Evolutionary conservation across 2,113 vertebrate genomes (phyloP).

Genomic region (Leptobrachium leishanense): DNA sequence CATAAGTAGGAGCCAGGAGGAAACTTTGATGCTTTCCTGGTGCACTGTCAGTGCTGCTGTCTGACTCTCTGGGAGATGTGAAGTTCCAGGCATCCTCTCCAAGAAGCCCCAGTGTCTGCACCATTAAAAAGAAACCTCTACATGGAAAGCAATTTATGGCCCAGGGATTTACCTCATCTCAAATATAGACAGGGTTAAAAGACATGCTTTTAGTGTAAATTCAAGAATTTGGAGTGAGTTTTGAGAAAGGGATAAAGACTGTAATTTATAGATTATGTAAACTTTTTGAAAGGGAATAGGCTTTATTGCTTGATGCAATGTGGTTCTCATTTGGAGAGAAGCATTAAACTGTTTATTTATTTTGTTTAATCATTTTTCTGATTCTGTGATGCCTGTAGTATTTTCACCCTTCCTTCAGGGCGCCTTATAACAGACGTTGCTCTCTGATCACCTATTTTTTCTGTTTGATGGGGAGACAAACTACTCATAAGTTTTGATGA

Average conservation of each 20-base stretch:
- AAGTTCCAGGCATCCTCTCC: constrained; percentile 30
- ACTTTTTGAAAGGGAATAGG: constrained; percentile 37
- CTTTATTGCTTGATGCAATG: constrained; percentile 35
- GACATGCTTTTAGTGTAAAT: constrained; percentile 46
- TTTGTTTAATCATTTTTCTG: neutral
- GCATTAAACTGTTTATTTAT: neutral
- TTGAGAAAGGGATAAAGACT: constrained; percentile 32
- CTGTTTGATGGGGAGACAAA: too few species aligned
- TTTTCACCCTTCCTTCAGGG: too few species aligned
- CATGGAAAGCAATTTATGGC: constrained; percentile 37
- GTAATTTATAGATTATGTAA: constrained; percentile 45
- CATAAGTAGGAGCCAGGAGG: neutral
- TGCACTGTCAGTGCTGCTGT: neutral
- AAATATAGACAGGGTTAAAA: constrained; percentile 44
- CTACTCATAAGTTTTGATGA: too few species aligned
- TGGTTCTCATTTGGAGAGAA: constrained; percentile 40
- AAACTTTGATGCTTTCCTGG: constrained; percentile 11
- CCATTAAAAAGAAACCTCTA: constrained; percentile 34
- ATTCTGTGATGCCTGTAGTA: too few species aligned
- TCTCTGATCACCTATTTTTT: too few species aligned
- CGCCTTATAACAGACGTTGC: too few species aligned
- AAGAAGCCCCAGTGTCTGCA: constrained; percentile 42
- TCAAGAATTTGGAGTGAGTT: constrained; percentile 39
- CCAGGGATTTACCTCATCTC: constrained; percentile 44
- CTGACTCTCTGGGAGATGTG: constrained; percentile 13